Evolutionary conservation across 2,797 vertebrate genomes (phyloP).

Genomic region (Pogonophryne albipinna): DNA sequence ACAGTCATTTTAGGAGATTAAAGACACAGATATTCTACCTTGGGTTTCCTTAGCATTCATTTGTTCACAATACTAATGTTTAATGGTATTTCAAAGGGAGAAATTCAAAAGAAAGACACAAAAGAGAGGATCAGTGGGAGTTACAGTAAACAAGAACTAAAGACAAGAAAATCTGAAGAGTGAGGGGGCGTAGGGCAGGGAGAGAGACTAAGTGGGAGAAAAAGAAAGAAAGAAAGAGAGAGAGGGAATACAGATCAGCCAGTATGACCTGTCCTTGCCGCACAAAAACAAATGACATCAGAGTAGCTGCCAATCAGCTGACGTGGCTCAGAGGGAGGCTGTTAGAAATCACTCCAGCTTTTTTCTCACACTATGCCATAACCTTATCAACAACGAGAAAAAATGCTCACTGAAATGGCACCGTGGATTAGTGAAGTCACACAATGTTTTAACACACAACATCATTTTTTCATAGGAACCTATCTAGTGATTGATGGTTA

Average conservation of each 20-base stretch:
- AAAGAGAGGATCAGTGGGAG: conserved; percentile 34
- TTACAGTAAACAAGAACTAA: conserved; percentile 26
- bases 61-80: background rate
- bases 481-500: background rate
- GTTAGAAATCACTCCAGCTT: conserved; percentile 41
- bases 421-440: background rate
- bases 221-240: conserved; percentile 8
- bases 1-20: conserved; percentile 2
- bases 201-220: background rate
- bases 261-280: conserved; percentile 66
- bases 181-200: background rate
- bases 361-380: conserved; percentile 29
- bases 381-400: conserved; percentile 20
- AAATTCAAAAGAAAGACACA: conserved; percentile 12
- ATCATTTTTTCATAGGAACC: background rate
- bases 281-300: conserved; percentile 81
- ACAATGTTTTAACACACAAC: conserved; percentile 2
- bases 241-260: conserved; percentile 52
- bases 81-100: conserved; percentile 30
- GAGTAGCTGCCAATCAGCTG: conserved; percentile 76
- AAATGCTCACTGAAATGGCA: conserved; percentile 14
- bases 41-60: conserved; percentile 9
- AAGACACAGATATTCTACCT: conserved; percentile 11
- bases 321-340: conserved; percentile 58
- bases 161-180: conserved; percentile 12